phyloP scores from a whole-genome alignment of 2,113 vertebrate species.

The Oryzias curvinotus region DNA sequence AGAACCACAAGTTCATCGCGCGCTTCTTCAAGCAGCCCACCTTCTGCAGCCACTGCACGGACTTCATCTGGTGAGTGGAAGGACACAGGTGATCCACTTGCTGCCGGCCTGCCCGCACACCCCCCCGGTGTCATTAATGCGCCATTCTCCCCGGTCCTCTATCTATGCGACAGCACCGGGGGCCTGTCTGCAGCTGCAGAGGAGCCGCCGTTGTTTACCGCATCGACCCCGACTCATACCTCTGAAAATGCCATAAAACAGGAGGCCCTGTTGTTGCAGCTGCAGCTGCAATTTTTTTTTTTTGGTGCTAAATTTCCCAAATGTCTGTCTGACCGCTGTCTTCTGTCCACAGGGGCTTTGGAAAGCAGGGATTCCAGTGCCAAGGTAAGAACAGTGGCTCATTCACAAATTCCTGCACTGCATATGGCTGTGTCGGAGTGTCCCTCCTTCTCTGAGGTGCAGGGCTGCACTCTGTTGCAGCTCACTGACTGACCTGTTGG shows the following conservation, averaged over 20 bases:
- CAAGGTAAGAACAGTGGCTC: slow-evolving; percentile 72
- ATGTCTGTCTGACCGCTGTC: slow-evolving; percentile 34
- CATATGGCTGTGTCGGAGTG: slow-evolving; percentile 53
- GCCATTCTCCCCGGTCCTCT: slow-evolving; percentile 39
- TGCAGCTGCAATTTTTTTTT: slow-evolving; percentile 20
- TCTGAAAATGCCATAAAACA: slow-evolving; percentile 47
- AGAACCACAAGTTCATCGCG: slow-evolving; percentile 90
- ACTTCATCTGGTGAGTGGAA: slow-evolving; percentile 87
- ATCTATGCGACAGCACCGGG: slow-evolving; percentile 59
- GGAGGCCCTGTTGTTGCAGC: slow-evolving; percentile 43
- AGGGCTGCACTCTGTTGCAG: slow-evolving; percentile 37
- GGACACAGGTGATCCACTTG: slow-evolving; percentile 79
- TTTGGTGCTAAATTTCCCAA: slow-evolving; percentile 16
- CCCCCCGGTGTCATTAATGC: slow-evolving; percentile 38
- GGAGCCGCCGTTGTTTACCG: slow-evolving; percentile 45
- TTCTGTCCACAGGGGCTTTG: slow-evolving; percentile 74
- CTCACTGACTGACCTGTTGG: slow-evolving; percentile 48
- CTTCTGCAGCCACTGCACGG: slow-evolving; percentile 93
- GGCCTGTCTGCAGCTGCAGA: slow-evolving; percentile 39
- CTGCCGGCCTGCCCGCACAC: slow-evolving; percentile 50
- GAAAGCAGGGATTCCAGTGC: slow-evolving; percentile 78
- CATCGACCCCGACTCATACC: slow-evolving; percentile 51
- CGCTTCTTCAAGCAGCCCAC: slow-evolving; percentile 95
- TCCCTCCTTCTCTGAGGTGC: slow-evolving; percentile 38
- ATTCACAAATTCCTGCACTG: slow-evolving; percentile 55